Evolutionary conservation across 2,888 invertebrate species (phyloP), one percentile per base, ranked within the genome.

Genomic region (Corbicula japonica): DNA sequence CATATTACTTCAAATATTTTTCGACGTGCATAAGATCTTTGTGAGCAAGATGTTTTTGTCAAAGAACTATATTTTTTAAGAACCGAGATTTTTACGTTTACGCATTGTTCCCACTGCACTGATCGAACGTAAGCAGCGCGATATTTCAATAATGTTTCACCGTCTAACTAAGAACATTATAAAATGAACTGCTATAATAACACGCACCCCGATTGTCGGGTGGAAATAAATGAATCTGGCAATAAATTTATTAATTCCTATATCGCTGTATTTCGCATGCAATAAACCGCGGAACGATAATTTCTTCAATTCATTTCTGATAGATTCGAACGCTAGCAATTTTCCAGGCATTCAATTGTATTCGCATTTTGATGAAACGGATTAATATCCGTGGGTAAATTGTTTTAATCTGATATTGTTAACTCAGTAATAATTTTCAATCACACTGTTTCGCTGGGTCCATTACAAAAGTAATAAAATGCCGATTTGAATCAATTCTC

Each of bases 351-450:
- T 66, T 52, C 66, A 28, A 66, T 54, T 52, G 66, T 66, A 54
- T 30, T 38, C 38, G 44, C 5, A 6, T 18, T 18, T 23, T 50
- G 23, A 61, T 71, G 44, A 38, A 35, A 44, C 65, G 56, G 73
- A 76, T 80, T 80, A 80, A 80, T 80, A 73, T 80, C 80, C 80
- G 76, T 52, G 68, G 34, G 69, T 72, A 76, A 80, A 80, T 73
- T 76, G 76, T 76, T 76, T 76, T 76, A 80, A 80, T 80, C 80
- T 50, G 73, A 73, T 73, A 76, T 69, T 69, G 76, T 76, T 76
- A 68, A 63, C 52, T 52, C 38, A 61, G 46, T 61, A 75, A 79
- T 75, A 70, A 68, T 60, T 75, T 75, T 46, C 75, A 66, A 75
- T 75, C 66, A 62, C 38, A 66, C 66, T 48, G 66, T 60, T 66